Evolutionary conservation across 2,888 invertebrate genomes (phyloP).

Genomic region (Agapostemon virescens): DNA sequence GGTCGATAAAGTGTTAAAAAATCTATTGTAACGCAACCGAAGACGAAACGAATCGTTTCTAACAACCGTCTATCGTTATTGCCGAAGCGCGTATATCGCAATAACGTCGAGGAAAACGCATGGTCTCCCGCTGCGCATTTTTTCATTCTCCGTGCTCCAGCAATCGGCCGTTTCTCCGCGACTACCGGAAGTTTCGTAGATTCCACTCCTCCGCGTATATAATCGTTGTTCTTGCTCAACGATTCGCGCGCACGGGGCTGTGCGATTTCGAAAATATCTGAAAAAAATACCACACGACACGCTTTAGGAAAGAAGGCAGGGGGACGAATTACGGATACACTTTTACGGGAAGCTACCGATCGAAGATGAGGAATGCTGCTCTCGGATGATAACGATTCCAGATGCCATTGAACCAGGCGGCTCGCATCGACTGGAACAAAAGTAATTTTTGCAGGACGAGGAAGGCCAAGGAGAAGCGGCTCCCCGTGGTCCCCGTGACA

Average conservation of each 20-base stretch:
- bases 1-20: no score
- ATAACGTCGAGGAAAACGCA: neutral
- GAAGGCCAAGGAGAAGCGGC: constrained; percentile 32
- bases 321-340: neutral
- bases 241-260: neutral
- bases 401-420: constrained; percentile 11
- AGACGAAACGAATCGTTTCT: no score
- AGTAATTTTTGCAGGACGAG: constrained; percentile 23
- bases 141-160: constrained; percentile 33
- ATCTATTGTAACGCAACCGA: no score
- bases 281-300: neutral
- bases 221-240: constrained; percentile 18
- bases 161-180: constrained; percentile 24
- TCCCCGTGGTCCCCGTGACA: constrained; percentile 31
- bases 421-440: constrained; percentile 18
- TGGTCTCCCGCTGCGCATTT: constrained; percentile 12
- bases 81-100: neutral
- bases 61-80: neutral
- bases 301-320: neutral
- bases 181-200: constrained; percentile 52
- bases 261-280: constrained; percentile 9
- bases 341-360: neutral
- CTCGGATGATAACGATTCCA: constrained; percentile 9
- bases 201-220: constrained; percentile 41
- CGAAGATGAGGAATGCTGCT: neutral